Percentiles rank a stretch among this genome's conserved stretches.
Evolutionary conservation across 2,888 invertebrate genomes (phyloP).

Genomic region (Dromius quadrimaculatus): DNA sequence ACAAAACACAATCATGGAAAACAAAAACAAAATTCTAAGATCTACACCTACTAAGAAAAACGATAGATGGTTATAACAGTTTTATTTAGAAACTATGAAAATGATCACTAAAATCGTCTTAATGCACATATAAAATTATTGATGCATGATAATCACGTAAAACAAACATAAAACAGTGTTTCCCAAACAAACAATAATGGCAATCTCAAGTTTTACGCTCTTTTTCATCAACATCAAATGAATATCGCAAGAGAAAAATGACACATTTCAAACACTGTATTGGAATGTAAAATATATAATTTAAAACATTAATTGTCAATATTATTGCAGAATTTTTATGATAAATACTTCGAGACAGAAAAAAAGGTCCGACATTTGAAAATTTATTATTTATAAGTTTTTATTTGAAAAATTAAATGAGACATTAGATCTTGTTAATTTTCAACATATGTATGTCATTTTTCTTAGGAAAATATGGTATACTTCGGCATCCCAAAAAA

Average conservation of each 20-base stretch:
- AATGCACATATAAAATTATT: conserved; percentile 7
- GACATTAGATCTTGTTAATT: too few relatives aligned
- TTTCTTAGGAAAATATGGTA: too few relatives aligned
- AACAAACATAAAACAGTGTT: conserved; percentile 23
- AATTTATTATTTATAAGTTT: too few relatives aligned
- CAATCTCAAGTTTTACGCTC: conserved; percentile 26
- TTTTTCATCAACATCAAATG: conserved; percentile 8
- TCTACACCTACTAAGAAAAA: conserved; percentile 16
- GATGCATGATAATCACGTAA: conserved; percentile 15
- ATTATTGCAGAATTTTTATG: too few relatives aligned
- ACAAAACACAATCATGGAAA: background rate
- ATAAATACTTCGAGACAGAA: too few relatives aligned
- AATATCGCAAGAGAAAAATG: too few relatives aligned
- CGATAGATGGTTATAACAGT: conserved; percentile 3
- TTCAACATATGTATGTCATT: too few relatives aligned
- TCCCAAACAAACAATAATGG: conserved; percentile 28
- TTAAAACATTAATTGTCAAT: too few relatives aligned
- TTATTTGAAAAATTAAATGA: too few relatives aligned
- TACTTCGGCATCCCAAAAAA: conserved; percentile 3
- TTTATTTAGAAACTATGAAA: conserved; percentile 31
- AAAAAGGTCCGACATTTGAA: too few relatives aligned
- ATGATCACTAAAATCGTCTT: conserved; percentile 20
- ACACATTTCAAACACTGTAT: conserved; percentile 25
- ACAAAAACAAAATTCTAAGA: background rate
- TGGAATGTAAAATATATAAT: too few relatives aligned